Base-by-base conservation (phyloP, 2,797 vertebrate species). In the Phalloptychus januarius region DNA sequence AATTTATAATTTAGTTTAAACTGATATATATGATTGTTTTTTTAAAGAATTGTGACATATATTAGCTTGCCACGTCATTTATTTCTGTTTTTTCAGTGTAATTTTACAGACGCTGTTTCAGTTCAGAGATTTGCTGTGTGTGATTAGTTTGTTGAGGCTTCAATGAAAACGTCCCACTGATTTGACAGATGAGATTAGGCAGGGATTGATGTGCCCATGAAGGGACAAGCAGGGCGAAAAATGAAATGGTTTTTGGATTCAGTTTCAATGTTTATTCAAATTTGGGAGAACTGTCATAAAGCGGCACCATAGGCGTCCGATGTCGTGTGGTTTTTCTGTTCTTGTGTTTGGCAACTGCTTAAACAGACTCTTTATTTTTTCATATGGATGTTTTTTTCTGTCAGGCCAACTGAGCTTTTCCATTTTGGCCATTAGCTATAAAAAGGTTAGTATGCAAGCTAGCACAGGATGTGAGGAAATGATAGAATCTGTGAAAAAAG, bases 281-380 rank as follows among this genome's bases (percentile, higher is more conserved):
- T 15, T 45, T 2, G 20, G n/a, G 54, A 74, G n/a, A 77, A 79
- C 83, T 82, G 38, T 56, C 78, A 42, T 58, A 76, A 81, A 86
- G 74, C 10, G 2, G 48, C 4, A 82, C 8, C 75, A 83, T 87
- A 83, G 85, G 48, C 48, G 63, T 15, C 48, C 63, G 71, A n/a
- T 50, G 28, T 54, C 74, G 79, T 46, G 0, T 74, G 7, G 36
- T 52, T 44, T 36, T 80, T 85, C 67, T 74, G 48, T 80, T 61
- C 81, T 85, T 42, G 70, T 77, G 78, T 74, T 79, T 85, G 83
- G 83, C 76, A 82, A 11, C 7, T 6, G 61, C 75, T 85, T 0
- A 36, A 69, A 36, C 79, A 0, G 46, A 72, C 71, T 82, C 72
- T 83, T 12, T 45, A 42, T 65, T 58, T 74, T 58, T 84, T 56